Conservation (phyloP, 2,113 vertebrate species). For the Abramis brama region DNA sequence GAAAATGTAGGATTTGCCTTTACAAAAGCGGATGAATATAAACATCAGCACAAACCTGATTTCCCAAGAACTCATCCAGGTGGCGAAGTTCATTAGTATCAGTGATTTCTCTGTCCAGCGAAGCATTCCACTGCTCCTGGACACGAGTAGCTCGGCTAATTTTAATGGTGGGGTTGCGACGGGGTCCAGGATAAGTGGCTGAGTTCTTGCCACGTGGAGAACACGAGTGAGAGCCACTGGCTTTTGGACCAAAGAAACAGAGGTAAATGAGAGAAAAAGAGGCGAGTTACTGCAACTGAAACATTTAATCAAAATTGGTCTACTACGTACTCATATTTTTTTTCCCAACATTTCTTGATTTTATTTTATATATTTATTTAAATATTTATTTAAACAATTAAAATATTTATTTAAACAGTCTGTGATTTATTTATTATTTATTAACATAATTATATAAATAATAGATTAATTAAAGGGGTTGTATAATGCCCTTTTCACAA, state of each 20-base stretch:
- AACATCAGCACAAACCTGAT: constrained; percentile 78
- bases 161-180: constrained; percentile 78
- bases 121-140: constrained; percentile 78
- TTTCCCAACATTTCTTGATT: not conserved
- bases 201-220: constrained; percentile 52
- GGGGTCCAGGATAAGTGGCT: constrained; percentile 59
- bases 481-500: too few relatives aligned
- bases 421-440: too few relatives aligned
- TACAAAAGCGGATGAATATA: not conserved
- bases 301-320: not conserved
- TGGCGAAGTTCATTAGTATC: constrained; percentile 87
- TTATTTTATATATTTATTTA: not conserved
- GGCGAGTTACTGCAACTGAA: not conserved
- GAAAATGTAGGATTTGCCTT: not conserved
- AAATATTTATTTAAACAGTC: not conserved
- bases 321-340: not conserved
- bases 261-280: not conserved
- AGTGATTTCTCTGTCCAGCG: constrained; percentile 83
- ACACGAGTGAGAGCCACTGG: constrained; percentile 54
- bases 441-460: too few relatives aligned
- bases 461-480: too few relatives aligned
- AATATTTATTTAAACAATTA: not conserved
- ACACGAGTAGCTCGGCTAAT: constrained; percentile 86
- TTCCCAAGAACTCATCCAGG: constrained; percentile 93
- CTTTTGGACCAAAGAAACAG: constrained; percentile 50